Evolutionary conservation across 1,140 invertebrate genomes (phyloP).

Genomic region (Polyergus mexicanus): DNA sequence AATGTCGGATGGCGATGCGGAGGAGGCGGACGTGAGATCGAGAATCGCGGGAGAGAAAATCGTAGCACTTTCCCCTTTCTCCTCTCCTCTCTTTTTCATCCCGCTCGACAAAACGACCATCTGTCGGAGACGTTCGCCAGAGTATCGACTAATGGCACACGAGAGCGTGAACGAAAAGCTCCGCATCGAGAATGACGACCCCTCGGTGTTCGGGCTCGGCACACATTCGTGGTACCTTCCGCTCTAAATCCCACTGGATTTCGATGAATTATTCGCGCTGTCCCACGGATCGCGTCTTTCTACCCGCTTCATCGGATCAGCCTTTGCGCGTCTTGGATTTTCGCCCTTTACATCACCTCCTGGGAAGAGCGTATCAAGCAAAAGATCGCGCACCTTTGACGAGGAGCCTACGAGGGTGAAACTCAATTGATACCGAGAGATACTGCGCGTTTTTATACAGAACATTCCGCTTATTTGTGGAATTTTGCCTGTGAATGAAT

Average conservation of each 20-base stretch:
- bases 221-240: conserved; percentile 30
- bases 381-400: not conserved
- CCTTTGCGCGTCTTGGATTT: conserved; percentile 30
- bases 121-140: conserved; percentile 69
- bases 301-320: conserved; percentile 16
- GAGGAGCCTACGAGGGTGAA: not conserved
- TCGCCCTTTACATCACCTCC: not conserved
- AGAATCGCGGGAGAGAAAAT: conserved; percentile 69
- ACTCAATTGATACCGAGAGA: conserved; percentile 30
- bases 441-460: not conserved
- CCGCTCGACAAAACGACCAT: conserved; percentile 67
- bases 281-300: conserved; percentile 37
- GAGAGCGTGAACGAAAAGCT: conserved; percentile 23
- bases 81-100: not conserved
- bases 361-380: not conserved
- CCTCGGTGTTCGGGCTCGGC: not conserved
- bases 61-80: not conserved
- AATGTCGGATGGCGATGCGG: conserved; percentile 56
- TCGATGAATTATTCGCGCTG: conserved; percentile 58
- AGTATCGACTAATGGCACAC: conserved; percentile 68
- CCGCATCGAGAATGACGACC: conserved; percentile 43
- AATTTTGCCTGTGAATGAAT: not conserved
- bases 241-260: conserved; percentile 55
- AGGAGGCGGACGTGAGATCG: conserved; percentile 59
- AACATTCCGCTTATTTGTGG: not conserved